Percentiles rank a stretch among this genome's conserved stretches.
Evolutionary conservation across 2,113 vertebrate genomes (phyloP).

Genomic region (Ammodytes dubius): DNA sequence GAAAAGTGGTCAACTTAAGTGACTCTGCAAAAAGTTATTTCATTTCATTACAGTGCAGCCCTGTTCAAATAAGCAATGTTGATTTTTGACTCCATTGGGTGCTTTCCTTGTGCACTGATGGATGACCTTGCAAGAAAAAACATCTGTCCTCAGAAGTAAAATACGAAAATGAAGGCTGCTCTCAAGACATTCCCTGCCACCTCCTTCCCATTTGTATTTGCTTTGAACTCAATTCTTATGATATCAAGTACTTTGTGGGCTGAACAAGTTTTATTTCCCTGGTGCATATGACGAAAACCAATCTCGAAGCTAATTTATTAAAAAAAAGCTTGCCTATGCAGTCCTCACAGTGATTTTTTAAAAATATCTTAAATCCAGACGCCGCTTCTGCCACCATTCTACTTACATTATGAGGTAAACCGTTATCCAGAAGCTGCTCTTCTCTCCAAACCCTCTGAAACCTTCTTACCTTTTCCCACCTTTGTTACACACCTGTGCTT

Average conservation of each 20-base stretch:
- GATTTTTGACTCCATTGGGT: slow-evolving; percentile 4
- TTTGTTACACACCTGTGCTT: slow-evolving; percentile 4
- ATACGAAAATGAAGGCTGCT: not conserved
- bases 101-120: not conserved
- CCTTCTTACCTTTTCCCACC: not conserved
- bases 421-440: not conserved
- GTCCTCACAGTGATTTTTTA: not conserved
- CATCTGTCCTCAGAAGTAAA: not conserved
- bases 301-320: slow-evolving; percentile 3
- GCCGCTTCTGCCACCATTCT: not conserved
- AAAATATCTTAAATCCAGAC: not conserved
- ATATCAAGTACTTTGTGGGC: slow-evolving; percentile 21
- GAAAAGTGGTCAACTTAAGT: not conserved
- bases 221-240: slow-evolving; percentile 5
- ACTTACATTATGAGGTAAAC: slow-evolving; percentile 9
- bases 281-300: slow-evolving; percentile 14
- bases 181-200: not conserved
- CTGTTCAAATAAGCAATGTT: not conserved
- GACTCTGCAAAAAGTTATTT: not conserved
- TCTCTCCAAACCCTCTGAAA: not conserved
- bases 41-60: not conserved
- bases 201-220: slow-evolving; percentile 8
- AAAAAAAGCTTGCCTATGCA: not conserved
- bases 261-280: slow-evolving; percentile 27
- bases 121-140: slow-evolving; percentile 9